Evolutionary conservation across 2,888 invertebrate genomes (phyloP).

Genomic region (Eledone cirrhosa): DNA sequence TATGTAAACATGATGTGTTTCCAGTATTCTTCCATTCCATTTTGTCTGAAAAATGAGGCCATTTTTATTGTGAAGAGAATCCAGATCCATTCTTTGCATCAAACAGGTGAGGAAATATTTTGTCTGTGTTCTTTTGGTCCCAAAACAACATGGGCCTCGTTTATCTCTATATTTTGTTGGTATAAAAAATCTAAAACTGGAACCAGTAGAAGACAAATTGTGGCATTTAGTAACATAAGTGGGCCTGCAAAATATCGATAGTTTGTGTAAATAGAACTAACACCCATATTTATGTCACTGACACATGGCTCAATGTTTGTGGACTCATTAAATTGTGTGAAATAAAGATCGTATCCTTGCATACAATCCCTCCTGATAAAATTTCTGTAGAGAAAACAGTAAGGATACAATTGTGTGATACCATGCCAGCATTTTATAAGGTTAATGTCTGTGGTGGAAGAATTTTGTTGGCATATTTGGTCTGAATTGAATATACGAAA

Average conservation of each 20-base stretch:
- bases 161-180: no score
- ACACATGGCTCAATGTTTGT: neutral
- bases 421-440: neutral
- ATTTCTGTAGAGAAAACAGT: neutral
- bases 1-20: no score
- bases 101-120: no score
- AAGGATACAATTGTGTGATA: neutral
- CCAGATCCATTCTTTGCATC: no score
- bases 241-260: conserved; percentile 15
- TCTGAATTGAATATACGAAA: neutral
- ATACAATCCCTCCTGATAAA: neutral
- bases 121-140: no score
- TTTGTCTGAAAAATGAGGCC: no score
- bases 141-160: no score
- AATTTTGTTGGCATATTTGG: neutral
- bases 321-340: neutral
- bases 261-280: neutral
- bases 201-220: neutral
- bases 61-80: no score
- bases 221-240: conserved; percentile 9
- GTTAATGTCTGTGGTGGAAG: neutral
- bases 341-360: conserved; percentile 18
- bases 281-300: neutral
- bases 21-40: no score
- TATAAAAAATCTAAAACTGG: neutral